Conservation (phyloP, 37 sponge, comb jelly and placozoan species). For the Crambe crambe region DNA sequence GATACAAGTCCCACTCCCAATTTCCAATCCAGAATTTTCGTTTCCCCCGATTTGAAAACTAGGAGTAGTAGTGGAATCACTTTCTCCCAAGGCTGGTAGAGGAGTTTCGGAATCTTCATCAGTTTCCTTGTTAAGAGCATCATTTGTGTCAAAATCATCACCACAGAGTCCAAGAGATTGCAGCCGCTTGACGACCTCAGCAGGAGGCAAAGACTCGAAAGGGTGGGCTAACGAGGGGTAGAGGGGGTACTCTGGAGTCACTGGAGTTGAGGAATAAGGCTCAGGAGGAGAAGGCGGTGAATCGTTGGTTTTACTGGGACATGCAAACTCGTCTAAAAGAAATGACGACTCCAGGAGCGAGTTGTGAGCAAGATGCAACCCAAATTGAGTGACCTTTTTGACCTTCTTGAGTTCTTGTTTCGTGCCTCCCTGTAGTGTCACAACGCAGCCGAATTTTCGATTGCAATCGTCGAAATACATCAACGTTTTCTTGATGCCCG, state of each 20-base stretch:
- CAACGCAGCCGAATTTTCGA: slow-evolving; percentile 66
- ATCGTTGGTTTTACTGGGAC: slow-evolving; percentile 19
- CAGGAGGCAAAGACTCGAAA: slow-evolving; percentile 1
- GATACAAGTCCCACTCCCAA: not conserved
- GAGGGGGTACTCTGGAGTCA: slow-evolving; percentile 48
- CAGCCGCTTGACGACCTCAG: slow-evolving; percentile 12
- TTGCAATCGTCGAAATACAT: slow-evolving; percentile 93
- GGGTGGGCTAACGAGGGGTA: slow-evolving; percentile 31
- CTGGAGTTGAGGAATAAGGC: slow-evolving; percentile 17
- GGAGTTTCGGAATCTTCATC: not conserved
- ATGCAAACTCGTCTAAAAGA: slow-evolving; percentile 65
- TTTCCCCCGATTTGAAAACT: not conserved
- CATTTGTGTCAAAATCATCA: not conserved
- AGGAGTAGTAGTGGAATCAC: not conserved
- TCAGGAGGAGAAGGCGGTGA: slow-evolving; percentile 8
- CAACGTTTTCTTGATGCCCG: slow-evolving; percentile 81
- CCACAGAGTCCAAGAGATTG: not conserved
- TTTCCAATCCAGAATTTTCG: too few species aligned
- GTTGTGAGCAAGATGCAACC: slow-evolving; percentile 78
- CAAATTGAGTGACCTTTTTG: slow-evolving; percentile 77
- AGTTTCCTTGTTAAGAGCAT: not conserved
- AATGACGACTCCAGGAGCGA: slow-evolving; percentile 75
- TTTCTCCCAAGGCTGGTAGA: not conserved
- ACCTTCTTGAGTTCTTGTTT: slow-evolving; percentile 71
- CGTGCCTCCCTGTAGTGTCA: slow-evolving; percentile 80